Conservation (phyloP, 2,797 vertebrate genomes). For the Acrossocheilus wenchowensis region DNA sequence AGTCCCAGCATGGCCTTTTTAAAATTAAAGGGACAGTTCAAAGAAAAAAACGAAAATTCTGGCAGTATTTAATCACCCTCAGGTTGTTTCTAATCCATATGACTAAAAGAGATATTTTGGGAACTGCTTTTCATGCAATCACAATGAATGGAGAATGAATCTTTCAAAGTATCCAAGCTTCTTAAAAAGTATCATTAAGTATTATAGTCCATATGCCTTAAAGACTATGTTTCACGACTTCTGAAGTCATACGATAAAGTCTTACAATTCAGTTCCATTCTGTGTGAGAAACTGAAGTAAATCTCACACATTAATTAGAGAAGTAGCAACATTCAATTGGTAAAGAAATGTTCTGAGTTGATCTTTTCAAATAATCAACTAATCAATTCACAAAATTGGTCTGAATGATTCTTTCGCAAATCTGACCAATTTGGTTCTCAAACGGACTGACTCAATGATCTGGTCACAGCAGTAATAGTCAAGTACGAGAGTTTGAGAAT, state of each 20-base stretch:
- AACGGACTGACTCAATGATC: neutral
- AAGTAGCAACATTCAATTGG: neutral
- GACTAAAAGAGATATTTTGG: neutral
- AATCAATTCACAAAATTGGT: neutral
- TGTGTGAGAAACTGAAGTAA: neutral
- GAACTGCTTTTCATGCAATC: neutral
- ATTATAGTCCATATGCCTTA: neutral
- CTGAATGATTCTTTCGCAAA: neutral
- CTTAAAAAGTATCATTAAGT: neutral
- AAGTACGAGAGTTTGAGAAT: neutral
- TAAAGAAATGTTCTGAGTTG: neutral
- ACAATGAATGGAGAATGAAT: neutral
- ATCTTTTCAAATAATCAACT: neutral
- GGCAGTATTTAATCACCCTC: neutral
- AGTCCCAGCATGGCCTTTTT: neutral
- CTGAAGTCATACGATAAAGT: neutral
- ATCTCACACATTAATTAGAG: neutral
- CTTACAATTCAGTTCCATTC: neutral
- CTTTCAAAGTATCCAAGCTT: neutral
- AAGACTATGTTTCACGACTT: neutral
- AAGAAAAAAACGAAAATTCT: neutral
- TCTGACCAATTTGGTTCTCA: neutral
- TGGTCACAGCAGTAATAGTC: neutral
- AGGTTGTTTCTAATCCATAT: neutral
- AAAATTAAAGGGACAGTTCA: neutral